Evolutionary conservation across 2,113 vertebrate genomes (phyloP).

Genomic region (Naja naja): DNA sequence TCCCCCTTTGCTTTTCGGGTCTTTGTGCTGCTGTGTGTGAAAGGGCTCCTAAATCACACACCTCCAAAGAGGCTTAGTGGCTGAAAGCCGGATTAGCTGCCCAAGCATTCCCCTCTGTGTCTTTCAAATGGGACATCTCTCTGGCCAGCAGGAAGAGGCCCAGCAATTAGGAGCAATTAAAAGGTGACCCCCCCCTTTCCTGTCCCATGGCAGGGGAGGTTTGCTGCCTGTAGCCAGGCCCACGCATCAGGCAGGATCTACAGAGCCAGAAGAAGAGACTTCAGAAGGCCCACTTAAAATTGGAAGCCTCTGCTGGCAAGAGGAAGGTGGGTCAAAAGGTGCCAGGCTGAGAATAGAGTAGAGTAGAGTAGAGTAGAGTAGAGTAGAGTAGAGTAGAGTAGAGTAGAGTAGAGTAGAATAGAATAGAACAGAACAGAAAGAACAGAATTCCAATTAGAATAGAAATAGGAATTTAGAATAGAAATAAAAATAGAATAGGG

Average conservation of each 20-base stretch:
- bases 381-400: too few relatives aligned
- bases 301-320: background rate
- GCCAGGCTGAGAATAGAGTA: background rate
- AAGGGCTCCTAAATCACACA: constrained; percentile 58
- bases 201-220: background rate
- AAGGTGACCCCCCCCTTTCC: constrained; percentile 55
- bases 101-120: constrained; percentile 56
- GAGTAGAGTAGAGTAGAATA: too few relatives aligned
- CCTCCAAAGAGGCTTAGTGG: constrained; percentile 51
- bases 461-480: too few relatives aligned
- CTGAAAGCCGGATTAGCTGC: constrained; percentile 66
- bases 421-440: too few relatives aligned
- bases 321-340: background rate
- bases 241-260: background rate
- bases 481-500: too few relatives aligned
- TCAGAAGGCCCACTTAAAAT: background rate
- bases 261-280: background rate
- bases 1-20: constrained; percentile 42
- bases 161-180: constrained; percentile 75
- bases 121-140: constrained; percentile 68
- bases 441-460: too few relatives aligned
- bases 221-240: background rate
- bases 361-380: too few relatives aligned
- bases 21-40: constrained; percentile 61
- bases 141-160: constrained; percentile 65